These are phyloP conservation scores for Dromas ardeola DNA, from an alignment of 2,113 vertebrate species.

Conservation along the genomic window DNA sequence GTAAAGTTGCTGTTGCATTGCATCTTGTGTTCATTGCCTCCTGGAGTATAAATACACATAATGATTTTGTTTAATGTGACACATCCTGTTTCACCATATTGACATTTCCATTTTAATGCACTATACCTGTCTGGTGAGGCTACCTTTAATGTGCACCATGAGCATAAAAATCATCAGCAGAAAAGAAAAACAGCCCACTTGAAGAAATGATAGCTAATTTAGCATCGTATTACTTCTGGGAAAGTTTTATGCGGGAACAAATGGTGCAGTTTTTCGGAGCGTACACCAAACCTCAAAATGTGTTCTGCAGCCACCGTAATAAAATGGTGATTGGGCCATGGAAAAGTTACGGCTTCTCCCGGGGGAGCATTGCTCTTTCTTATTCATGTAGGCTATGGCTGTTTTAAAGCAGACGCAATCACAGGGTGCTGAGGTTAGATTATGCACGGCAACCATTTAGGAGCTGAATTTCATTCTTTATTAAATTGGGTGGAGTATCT, in stretches of 20 bases:
- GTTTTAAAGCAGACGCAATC: neutral
- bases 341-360: neutral
- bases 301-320: neutral
- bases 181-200: neutral
- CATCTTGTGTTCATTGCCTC: neutral
- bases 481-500: neutral
- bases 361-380: neutral
- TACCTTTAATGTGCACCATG: neutral
- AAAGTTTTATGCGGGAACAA: conserved; percentile 29
- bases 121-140: neutral
- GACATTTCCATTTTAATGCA: conserved; percentile 48
- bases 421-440: neutral
- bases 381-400: neutral
- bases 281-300: neutral
- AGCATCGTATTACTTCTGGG: conserved; percentile 1
- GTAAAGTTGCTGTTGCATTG: neutral
- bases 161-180: conserved; percentile 32
- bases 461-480: neutral
- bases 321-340: neutral
- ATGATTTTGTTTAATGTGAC: conserved; percentile 31
- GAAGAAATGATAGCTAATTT: conserved; percentile 27
- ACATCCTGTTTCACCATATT: neutral
- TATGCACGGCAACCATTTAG: neutral
- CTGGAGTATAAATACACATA: neutral
- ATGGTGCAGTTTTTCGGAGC: neutral